Evolutionary conservation across 64 coral and sea anemone genomes (phyloP).

Genomic region (Stichodactyla helianthus): DNA sequence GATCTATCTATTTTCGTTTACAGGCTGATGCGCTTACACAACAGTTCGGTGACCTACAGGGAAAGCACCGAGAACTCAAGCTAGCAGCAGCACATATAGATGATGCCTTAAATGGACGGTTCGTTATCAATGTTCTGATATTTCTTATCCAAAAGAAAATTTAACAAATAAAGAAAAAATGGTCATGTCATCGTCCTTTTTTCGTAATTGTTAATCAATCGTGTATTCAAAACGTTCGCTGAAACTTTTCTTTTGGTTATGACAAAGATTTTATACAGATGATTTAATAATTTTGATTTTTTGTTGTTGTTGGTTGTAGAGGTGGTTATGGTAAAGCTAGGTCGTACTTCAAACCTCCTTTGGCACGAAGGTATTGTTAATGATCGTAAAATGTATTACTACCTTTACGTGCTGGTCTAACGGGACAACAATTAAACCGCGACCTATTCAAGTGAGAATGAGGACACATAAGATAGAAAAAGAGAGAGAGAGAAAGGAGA

Average conservation of each 20-base stretch:
- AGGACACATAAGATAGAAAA: neutral
- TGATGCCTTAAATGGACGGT: constrained; percentile 84
- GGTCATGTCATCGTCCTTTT: no score
- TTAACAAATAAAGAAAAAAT: no score
- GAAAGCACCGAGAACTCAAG: constrained; percentile 71
- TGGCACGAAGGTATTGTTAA: constrained; percentile 53
- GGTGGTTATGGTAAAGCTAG: constrained; percentile 88
- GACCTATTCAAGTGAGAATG: neutral
- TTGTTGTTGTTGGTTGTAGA: constrained; percentile 22
- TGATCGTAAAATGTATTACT: no score
- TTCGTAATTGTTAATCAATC: no score
- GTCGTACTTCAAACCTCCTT: constrained; percentile 78
- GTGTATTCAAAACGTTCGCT: no score
- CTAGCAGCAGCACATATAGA: constrained; percentile 86
- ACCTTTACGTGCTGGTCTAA: neutral
- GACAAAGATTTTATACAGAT: no score
- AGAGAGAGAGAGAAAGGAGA: no score
- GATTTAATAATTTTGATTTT: neutral
- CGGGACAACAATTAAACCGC: neutral
- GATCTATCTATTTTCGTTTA: neutral
- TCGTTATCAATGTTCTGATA: neutral
- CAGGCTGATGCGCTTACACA: constrained; percentile 81
- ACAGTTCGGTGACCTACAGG: constrained; percentile 82
- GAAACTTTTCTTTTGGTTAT: no score
- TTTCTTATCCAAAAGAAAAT: no score